Base-by-base conservation (phyloP, 2,888 invertebrate species). In the Oscheius onirici region DNA sequence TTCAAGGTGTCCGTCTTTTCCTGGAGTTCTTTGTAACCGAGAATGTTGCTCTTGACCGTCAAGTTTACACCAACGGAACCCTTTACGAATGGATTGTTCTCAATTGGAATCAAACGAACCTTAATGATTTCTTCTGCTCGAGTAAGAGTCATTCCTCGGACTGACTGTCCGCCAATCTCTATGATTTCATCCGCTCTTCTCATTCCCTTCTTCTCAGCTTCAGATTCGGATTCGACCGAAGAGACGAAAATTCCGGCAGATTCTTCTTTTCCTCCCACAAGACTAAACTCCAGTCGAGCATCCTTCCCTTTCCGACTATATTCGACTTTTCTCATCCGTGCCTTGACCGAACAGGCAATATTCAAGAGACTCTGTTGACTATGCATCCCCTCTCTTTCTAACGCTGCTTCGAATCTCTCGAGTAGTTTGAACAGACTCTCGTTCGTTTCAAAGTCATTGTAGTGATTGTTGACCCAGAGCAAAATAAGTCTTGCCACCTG, bases 401-500 rank as follows among this genome's bases (percentile, higher is more conserved):
- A 58, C 6, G 77, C 77, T 40, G 75, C 79, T 74, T 83, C 78
- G 44, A 82, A 80, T 58, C 70, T 57, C 70, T 85, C 84, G 67
- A 85, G 58, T 22, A 86, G 63, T 22, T 95, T 95, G 92, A 95
- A 95, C 95, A 99, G 95, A 73, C 92, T 92, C 24, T 94, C 93
- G 89, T 95, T 94, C 6, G 94, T 95, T 90, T 96, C 96, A 89
- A 97, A 97, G 88, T 97, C 97, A 49, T 95, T 95, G 88, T 96
- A 97, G 89, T 97, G 96, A 89, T 96, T 97, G 89, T 97, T 97
- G 1, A 97, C 97, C 99, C 99, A 99, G 11, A 97, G 91, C 52
- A 99, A 90, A 11, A 99, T 94, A 0, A 99, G 95, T 72, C 97
- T 91, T 0, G 97, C 96, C 3, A 97, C 97, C 88, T 95, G 41